These are phyloP conservation scores for Atta cephalotes DNA, from an alignment of 1,140 invertebrate genomes.

Conservation along the genomic window DNA sequence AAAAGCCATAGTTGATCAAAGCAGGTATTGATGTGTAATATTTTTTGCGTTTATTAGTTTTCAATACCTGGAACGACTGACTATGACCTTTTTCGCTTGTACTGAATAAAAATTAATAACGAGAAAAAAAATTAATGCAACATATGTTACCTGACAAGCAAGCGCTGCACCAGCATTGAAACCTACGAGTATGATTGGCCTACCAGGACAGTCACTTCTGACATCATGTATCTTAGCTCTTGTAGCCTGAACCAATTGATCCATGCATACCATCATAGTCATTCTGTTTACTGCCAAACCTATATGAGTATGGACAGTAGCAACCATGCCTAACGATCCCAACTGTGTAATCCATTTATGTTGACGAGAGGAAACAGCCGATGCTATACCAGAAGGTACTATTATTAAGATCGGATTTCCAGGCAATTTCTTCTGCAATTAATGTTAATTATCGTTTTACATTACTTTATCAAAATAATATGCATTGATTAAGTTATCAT, in stretches of 20 bases:
- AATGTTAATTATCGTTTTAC: neutral
- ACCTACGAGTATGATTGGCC: slow-evolving; percentile 92
- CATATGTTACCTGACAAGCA: slow-evolving; percentile 88
- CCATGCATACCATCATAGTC: slow-evolving; percentile 88
- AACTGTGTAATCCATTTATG: slow-evolving; percentile 91
- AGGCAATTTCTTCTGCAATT: slow-evolving; percentile 89
- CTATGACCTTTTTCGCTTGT: too few species aligned
- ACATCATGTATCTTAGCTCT: slow-evolving; percentile 91
- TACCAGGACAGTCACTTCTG: slow-evolving; percentile 89
- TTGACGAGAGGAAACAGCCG: slow-evolving; percentile 87
- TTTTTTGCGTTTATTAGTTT: too few species aligned
- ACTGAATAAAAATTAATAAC: neutral
- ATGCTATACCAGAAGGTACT: slow-evolving; percentile 87
- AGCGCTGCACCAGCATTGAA: slow-evolving; percentile 92
- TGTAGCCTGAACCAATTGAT: slow-evolving; percentile 90
- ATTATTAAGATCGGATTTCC: slow-evolving; percentile 91
- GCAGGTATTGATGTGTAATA: too few species aligned
- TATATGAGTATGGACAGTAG: slow-evolving; percentile 88
- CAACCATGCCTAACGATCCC: slow-evolving; percentile 90
- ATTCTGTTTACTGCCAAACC: slow-evolving; percentile 84
- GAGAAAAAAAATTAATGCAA: neutral
- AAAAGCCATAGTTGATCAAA: too few species aligned
- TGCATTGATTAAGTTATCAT: slow-evolving; percentile 44
- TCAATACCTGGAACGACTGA: too few species aligned
- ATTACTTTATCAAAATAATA: neutral